These are phyloP conservation scores for Eulemur macaco DNA, from an alignment of 2,113 vertebrate genomes.

Conservation along the genomic window DNA sequence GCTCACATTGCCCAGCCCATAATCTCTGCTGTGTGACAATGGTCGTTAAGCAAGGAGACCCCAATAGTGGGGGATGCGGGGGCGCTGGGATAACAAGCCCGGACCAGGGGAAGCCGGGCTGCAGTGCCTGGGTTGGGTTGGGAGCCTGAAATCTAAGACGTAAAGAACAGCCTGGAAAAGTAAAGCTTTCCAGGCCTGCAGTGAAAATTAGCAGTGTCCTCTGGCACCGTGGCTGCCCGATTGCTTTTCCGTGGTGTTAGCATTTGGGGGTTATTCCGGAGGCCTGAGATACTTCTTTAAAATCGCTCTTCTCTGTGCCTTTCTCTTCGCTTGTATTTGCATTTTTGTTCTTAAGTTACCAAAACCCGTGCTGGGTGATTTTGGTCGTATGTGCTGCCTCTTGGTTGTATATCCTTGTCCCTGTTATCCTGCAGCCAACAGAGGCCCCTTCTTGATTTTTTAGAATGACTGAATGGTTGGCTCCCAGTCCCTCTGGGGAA, in stretches of 20 bases:
- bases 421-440: background rate
- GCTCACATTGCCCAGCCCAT: background rate
- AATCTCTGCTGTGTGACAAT: background rate
- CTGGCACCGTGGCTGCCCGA: background rate
- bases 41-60: background rate
- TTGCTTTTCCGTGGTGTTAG: background rate
- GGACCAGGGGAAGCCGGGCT: background rate
- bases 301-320: background rate
- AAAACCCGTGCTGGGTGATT: background rate
- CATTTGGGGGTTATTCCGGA: background rate
- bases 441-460: background rate
- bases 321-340: constrained; percentile 18
- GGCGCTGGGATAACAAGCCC: background rate
- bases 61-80: background rate
- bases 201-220: background rate
- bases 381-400: background rate
- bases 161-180: background rate
- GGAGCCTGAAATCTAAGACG: background rate
- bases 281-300: background rate
- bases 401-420: background rate
- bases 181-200: background rate
- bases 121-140: background rate
- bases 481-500: background rate
- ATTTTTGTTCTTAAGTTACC: background rate
- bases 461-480: background rate